Evolutionary conservation across 2,797 vertebrate species (phyloP).

Genomic region (Gephyroberyx darwinii): DNA sequence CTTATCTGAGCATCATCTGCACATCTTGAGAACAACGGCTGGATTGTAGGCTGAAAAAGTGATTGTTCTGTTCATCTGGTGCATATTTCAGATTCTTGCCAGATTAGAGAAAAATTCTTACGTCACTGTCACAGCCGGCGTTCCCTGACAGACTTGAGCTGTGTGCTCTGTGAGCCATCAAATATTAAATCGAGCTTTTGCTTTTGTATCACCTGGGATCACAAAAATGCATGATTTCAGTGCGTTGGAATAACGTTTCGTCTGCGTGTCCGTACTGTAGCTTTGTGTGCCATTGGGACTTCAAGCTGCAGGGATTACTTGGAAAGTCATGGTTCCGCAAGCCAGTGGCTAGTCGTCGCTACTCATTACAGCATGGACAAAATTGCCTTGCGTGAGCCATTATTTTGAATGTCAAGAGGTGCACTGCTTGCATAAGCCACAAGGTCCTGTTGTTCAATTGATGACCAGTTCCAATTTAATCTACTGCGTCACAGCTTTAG

Average conservation of each 20-base stretch:
- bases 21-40: too few relatives aligned
- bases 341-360: slow-evolving; percentile 21
- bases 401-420: slow-evolving; percentile 47
- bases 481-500: slow-evolving; percentile 29
- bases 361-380: slow-evolving; percentile 17
- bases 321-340: slow-evolving; percentile 29
- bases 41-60: too few relatives aligned
- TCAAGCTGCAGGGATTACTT: not conserved
- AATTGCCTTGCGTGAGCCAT: slow-evolving; percentile 37
- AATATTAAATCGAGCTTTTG: slow-evolving; percentile 7
- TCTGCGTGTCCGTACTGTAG: slow-evolving; percentile 3
- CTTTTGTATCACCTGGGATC: not conserved
- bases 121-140: not conserved
- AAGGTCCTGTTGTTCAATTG: slow-evolving; percentile 43
- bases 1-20: not conserved
- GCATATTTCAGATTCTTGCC: too few relatives aligned
- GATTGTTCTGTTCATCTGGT: too few relatives aligned
- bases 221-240: slow-evolving; percentile 13
- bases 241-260: slow-evolving; percentile 7
- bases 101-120: not conserved
- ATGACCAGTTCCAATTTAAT: slow-evolving; percentile 35
- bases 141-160: not conserved
- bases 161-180: not conserved
- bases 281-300: slow-evolving; percentile 4
- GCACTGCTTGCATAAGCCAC: slow-evolving; percentile 52